Base-by-base conservation (phyloP, 1,140 invertebrate genomes). In the Nebria ingens region DNA sequence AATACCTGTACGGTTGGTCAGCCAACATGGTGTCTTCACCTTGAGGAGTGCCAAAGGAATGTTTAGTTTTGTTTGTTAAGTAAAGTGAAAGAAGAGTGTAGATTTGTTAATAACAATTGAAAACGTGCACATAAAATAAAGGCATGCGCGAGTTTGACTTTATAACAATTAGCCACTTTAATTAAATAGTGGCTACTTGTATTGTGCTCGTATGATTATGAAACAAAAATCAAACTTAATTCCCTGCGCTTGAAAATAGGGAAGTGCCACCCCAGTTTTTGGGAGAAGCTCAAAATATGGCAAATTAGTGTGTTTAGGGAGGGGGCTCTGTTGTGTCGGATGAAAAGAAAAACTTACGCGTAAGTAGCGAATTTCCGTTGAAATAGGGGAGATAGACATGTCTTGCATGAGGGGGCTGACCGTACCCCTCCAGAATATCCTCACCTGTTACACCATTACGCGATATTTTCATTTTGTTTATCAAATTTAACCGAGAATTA, bases 1-100 rank as follows among this genome's bases (percentile, higher is more conserved):
- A 75, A 73, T 95, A 95, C 55, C 90, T 79, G 70, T 94, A 95
- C 1, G 90, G 89, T 65, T 94, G 91, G 68, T 96, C 91, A 57
- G 87, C 91, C 49, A 91, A 76, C 65, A 91, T 81, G 53, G 86
- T 87, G 66, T 95, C 91, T 71, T 93, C 91, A 67, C 86, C 90
- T 93, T 65, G 19, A 6, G n/a, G n/a, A n/a, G n/a, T n/a, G n/a
- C 20, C 13, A 9, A 11, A 29, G n/a, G 12, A 13, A n/a, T 29
- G 23, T 29, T 17, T 53, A 34, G 4, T 21, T 53, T 45, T 50
- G n/a, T 49, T 20, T n/a, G 19, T 42, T 55, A 45, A 19, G 20
- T 55, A 51, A 19, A 19, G 4, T 19, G 51, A 13, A 12, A 50
- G 19, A 52, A 50, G 49, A 50, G 50, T 62, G 62, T 60, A 65